A percentile compares a stretch with the other conserved stretches of the same genome.
These are phyloP conservation scores for Drosophila atroscutellata DNA, from an alignment of 2,888 invertebrate genomes.

Conservation along the genomic window DNA sequence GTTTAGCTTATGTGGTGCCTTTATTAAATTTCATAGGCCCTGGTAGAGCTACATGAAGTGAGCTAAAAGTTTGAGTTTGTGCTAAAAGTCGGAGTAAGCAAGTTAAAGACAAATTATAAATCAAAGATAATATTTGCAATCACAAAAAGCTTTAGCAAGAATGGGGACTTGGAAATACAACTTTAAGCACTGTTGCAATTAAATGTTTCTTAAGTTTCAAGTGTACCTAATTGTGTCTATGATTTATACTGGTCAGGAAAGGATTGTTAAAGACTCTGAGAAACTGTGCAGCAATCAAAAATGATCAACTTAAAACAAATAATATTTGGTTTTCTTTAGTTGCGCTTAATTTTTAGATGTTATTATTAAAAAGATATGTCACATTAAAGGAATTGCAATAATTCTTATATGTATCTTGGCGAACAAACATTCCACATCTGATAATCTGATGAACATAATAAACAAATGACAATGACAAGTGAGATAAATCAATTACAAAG, in stretches of 20 bases:
- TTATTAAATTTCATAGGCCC: background rate
- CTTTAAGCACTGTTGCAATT: no score
- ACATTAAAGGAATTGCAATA: background rate
- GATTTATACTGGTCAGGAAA: background rate
- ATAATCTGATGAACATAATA: background rate
- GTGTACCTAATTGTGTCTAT: no score
- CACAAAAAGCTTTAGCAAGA: no score
- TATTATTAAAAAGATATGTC: background rate
- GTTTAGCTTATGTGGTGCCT: background rate
- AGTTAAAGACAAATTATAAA: no score
- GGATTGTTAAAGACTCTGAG: background rate
- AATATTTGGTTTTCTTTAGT: background rate
- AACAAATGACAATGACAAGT: background rate
- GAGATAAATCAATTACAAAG: background rate
- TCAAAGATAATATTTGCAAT: no score
- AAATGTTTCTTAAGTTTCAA: no score
- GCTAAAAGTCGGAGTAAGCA: background rate
- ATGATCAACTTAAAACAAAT: no score
- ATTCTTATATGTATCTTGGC: background rate
- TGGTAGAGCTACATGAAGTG: background rate
- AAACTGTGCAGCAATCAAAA: no score
- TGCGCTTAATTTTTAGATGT: background rate
- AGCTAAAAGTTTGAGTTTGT: background rate
- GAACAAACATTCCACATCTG: background rate
- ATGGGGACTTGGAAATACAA: no score